phyloP scores from a whole-genome alignment of 2,113 vertebrate species.

The Oncorhynchus gorbuscha region DNA sequence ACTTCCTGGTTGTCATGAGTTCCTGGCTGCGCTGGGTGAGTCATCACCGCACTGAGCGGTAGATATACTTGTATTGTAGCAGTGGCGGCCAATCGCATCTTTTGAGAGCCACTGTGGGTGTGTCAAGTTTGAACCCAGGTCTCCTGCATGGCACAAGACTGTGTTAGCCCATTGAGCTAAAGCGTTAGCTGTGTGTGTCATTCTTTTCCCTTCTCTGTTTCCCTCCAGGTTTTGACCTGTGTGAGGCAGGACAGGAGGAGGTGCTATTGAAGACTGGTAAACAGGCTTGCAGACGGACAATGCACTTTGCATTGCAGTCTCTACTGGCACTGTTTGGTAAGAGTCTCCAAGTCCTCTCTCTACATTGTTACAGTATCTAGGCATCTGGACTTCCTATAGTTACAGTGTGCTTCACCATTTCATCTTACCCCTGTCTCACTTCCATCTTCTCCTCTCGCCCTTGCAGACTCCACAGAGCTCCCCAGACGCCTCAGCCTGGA shows the following conservation, averaged over 20 bases:
- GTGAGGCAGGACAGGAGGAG: conserved; percentile 95
- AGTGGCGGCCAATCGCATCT: no score
- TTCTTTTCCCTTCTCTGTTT: background rate
- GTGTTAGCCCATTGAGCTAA: no score
- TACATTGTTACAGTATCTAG: background rate
- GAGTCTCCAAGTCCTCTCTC: conserved; percentile 17
- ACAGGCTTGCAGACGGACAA: conserved; percentile 85
- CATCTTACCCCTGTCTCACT: background rate
- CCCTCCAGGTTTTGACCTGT: conserved; percentile 90
- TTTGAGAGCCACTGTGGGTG: no score
- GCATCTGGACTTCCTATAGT: no score
- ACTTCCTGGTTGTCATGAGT: conserved; percentile 93
- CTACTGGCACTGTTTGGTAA: conserved; percentile 93
- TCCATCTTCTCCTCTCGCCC: background rate
- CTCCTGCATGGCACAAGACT: no score
- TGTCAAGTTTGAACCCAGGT: no score
- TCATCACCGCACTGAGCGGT: background rate
- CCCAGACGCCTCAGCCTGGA: conserved; percentile 92
- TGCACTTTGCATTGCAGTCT: conserved; percentile 94
- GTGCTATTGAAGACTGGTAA: conserved; percentile 95
- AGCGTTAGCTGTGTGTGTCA: background rate
- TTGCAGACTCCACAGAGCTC: conserved; percentile 90
- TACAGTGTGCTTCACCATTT: background rate
- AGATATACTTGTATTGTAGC: background rate
- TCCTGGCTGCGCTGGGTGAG: conserved; percentile 93